Conservation (phyloP, 2,888 invertebrate genomes). For the Andrena flavipes region DNA sequence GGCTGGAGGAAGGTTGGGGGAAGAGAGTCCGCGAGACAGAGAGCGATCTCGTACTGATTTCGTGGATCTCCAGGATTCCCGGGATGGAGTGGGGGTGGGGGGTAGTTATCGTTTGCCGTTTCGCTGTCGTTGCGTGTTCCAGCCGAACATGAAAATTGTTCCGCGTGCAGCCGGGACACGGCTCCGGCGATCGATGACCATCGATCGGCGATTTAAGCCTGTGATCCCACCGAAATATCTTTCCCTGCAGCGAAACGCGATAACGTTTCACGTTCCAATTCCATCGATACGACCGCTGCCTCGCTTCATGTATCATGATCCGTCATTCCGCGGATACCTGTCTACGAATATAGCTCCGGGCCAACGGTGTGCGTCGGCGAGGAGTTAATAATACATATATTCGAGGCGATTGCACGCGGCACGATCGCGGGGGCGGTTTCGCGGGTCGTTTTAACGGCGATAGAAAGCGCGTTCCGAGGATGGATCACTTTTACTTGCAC, state of each 20-base stretch:
- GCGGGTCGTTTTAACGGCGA: neutral
- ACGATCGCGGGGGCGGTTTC: neutral
- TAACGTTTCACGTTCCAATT: constrained; percentile 61
- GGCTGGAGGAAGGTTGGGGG: neutral
- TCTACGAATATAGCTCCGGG: neutral
- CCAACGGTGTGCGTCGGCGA: neutral
- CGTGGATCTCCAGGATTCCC: constrained; percentile 19
- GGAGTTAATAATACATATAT: constrained; percentile 16
- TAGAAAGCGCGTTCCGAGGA: neutral
- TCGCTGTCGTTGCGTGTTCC: constrained; percentile 1
- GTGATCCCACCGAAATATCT: constrained; percentile 25
- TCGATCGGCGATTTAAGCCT: constrained; percentile 45
- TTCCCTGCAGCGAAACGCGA: constrained; percentile 44
- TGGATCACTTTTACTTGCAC: neutral
- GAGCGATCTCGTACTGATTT: constrained; percentile 29
- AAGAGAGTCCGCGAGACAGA: too few species aligned
- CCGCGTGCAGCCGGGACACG: neutral
- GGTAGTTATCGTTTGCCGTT: constrained; percentile 1
- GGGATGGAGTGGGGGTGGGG: neutral
- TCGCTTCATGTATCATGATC: constrained; percentile 25
- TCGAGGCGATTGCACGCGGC: constrained; percentile 15
- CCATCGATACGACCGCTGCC: constrained; percentile 32
- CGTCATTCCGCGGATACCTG: constrained; percentile 40
- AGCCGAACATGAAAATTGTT: constrained; percentile 11
- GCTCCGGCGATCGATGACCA: constrained; percentile 20